Percentiles rank a stretch among this genome's conserved stretches.
phyloP scores from a whole-genome alignment of 2,888 invertebrate genomes.

The Torymus auratus region DNA sequence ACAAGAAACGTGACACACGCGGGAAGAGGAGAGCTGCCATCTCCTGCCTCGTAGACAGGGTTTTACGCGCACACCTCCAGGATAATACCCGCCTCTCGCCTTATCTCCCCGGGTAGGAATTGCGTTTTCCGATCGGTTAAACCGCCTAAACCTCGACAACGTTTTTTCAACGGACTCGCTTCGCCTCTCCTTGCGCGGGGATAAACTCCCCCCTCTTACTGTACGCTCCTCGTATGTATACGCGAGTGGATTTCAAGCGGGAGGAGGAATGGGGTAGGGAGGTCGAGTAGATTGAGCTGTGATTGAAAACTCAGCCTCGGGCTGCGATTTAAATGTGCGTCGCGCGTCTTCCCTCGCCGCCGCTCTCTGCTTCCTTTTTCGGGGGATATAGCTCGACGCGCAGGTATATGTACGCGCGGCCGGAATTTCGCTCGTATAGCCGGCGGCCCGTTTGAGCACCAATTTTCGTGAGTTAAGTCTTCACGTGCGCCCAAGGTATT shows the following conservation, averaged over 20 bases:
- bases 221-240: background rate
- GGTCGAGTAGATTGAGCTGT: constrained; percentile 72
- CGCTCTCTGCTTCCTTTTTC: background rate
- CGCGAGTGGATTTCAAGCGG: constrained; percentile 21
- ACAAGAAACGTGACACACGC: constrained; percentile 11
- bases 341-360: constrained; percentile 1
- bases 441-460: constrained; percentile 23
- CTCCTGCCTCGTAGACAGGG: too few species aligned
- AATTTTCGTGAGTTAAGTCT: constrained; percentile 52
- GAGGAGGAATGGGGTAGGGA: constrained; percentile 47
- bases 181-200: constrained; percentile 33
- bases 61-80: background rate
- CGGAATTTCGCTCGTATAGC: constrained; percentile 22
- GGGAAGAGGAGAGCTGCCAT: too few species aligned
- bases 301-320: constrained; percentile 74
- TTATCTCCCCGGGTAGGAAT: constrained; percentile 67
- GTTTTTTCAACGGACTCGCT: constrained; percentile 62
- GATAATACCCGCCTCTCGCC: constrained; percentile 65
- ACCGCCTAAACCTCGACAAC: constrained; percentile 67
- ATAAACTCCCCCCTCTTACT: constrained; percentile 29
- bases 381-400: background rate
- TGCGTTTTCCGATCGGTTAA: constrained; percentile 73
- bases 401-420: background rate
- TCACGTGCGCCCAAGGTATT: constrained; percentile 5
- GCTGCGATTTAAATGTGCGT: constrained; percentile 72